Base-by-base conservation (phyloP, 2,888 invertebrate genomes). In the Yponomeuta plumbellus region DNA sequence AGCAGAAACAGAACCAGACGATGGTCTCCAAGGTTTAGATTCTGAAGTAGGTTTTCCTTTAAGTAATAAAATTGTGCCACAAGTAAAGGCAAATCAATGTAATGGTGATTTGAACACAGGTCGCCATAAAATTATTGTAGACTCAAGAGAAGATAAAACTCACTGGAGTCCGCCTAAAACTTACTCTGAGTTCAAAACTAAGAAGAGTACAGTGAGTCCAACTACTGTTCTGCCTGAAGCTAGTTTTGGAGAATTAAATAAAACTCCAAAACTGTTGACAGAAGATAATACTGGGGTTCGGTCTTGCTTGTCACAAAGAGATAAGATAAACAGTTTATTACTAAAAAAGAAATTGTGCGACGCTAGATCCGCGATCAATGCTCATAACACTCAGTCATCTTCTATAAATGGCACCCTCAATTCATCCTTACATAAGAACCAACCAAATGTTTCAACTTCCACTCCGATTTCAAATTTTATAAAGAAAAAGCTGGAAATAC, bases 21-120 rank as follows among this genome's bases (percentile, higher is more conserved):
- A 76, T 61, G 66, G 70, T 21, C 76, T 72, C 40, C 71, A 69
- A 10, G 72, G 76, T 61, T 70, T 74, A 8, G 78, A 81, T 68
- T 81, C 81, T 2, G 72, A 74, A 70, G 67, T 77, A 52, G 70
- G 75, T 26, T 26, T 74, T 23, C 61, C 66, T 59, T n/a, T 61
- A 39, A 59, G 6, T 11, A 21, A 65, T 58, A 57, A 44, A 8
- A 34, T 34, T 34, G 8, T 34, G 8, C 3, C 34, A 5, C 34
- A 6, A 34, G 34, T 6, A 5, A 34, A 34, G 34, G 34, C 34
- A 34, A 34, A 34, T 6, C 8, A 34, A 6, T 34, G 8, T 34
- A 8, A 8, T 10, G 8, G 8, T 1, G 34, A 34, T 34, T 34
- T 8, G 8, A 6, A 6, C 6, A 8, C 34, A 34, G 34, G 8